Evolutionary conservation across 2,888 invertebrate genomes (phyloP).

Genomic region (Stenodema calcarata): DNA sequence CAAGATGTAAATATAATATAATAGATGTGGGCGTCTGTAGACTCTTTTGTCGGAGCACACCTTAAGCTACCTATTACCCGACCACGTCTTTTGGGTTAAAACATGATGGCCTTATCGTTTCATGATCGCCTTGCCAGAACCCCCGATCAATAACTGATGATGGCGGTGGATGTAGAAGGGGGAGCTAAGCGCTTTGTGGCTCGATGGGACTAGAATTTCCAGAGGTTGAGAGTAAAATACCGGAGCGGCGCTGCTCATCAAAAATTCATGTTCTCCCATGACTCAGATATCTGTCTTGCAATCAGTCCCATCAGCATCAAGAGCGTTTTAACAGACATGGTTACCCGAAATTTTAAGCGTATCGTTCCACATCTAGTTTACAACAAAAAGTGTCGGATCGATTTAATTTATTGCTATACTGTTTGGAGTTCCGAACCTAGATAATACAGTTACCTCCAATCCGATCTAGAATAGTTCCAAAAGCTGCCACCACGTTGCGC

Average conservation of each 20-base stretch:
- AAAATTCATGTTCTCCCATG: not conserved
- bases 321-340: too few relatives aligned
- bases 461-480: too few relatives aligned
- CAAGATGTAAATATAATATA: not conserved
- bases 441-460: too few relatives aligned
- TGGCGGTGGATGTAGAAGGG: too few relatives aligned
- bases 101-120: not conserved
- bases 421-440: too few relatives aligned
- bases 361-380: too few relatives aligned
- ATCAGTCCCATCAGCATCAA: too few relatives aligned
- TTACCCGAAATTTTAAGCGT: too few relatives aligned
- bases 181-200: not conserved
- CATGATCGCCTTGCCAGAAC: not conserved
- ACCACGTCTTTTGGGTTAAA: not conserved
- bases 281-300: too few relatives aligned
- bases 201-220: not conserved
- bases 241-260: not conserved
- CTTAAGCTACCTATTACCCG: not conserved
- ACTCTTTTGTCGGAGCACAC: not conserved
- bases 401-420: too few relatives aligned
- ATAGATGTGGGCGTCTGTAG: not conserved
- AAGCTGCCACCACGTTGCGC: too few relatives aligned
- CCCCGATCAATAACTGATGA: not conserved
- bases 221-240: not conserved
- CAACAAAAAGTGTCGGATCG: too few relatives aligned